phyloP scores from a whole-genome alignment of 2,113 vertebrate genomes.

The Cyanoliseus patagonus region DNA sequence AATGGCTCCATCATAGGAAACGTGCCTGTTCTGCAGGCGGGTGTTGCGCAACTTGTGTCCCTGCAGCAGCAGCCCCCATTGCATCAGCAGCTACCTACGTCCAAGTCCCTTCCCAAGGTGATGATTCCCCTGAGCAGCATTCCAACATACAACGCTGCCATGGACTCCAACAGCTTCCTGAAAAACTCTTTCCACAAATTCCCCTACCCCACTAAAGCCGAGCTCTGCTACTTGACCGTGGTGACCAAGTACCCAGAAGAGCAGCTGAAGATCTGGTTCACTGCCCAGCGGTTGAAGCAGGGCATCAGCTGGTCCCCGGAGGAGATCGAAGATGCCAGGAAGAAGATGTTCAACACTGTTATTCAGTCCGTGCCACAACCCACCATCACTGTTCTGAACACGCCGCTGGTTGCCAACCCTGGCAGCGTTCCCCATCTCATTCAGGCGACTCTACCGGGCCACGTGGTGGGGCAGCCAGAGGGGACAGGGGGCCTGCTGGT shows the following conservation, averaged over 20 bases:
- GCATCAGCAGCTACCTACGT: constrained; percentile 77
- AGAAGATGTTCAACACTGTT: constrained; percentile 98
- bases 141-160: constrained; percentile 93
- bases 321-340: constrained; percentile 96
- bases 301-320: constrained; percentile 99
- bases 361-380: constrained; percentile 88
- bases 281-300: constrained; percentile 95
- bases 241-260: constrained; percentile 98
- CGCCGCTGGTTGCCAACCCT: constrained; percentile 83
- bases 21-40: constrained; percentile 87
- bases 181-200: constrained; percentile 98
- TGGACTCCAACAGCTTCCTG: constrained; percentile 96
- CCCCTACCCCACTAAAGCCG: constrained; percentile 96
- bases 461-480: constrained; percentile 86
- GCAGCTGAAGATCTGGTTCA: constrained; percentile 99
- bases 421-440: constrained; percentile 84
- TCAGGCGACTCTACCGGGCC: constrained; percentile 82
- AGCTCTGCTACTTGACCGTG: constrained; percentile 97
- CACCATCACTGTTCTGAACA: constrained; percentile 92
- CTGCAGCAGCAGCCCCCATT: constrained; percentile 83
- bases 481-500: constrained; percentile 87
- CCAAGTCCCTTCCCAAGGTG: constrained; percentile 95
- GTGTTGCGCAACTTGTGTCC: constrained; percentile 90
- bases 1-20: constrained; percentile 87
- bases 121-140: constrained; percentile 99